These are phyloP conservation scores for Neogale vison DNA, from an alignment of 2,113 vertebrate genomes.

Conservation along the genomic window DNA sequence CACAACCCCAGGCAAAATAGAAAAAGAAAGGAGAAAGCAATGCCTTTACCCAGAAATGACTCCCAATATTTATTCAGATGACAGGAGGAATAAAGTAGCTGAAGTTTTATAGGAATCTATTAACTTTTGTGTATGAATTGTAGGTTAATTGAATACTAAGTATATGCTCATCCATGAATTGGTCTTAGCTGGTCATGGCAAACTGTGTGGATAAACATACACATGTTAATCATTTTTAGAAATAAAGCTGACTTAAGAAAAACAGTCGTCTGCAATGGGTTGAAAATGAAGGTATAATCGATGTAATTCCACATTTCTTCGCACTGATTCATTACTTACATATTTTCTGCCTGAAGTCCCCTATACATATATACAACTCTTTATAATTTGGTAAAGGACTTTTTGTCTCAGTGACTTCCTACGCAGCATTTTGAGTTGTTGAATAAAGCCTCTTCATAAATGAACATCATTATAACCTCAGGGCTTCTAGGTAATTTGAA, in stretches of 20 bases:
- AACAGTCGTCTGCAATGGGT: not conserved
- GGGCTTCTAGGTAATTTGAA: not conserved
- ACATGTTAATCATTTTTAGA: not conserved
- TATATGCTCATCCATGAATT: constrained; percentile 7
- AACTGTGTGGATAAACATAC: not conserved
- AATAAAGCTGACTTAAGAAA: not conserved
- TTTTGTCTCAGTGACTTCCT: constrained; percentile 18
- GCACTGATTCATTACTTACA: not conserved
- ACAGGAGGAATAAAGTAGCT: constrained; percentile 49
- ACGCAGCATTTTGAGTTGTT: not conserved
- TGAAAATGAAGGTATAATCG: constrained; percentile 1
- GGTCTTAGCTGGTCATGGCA: not conserved
- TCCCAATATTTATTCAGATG: constrained; percentile 59
- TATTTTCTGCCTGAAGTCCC: constrained; percentile 8
- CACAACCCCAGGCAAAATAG: constrained; percentile 9
- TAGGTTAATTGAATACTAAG: constrained; percentile 58
- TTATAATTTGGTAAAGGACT: not conserved
- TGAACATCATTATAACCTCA: not conserved
- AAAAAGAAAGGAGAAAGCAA: not conserved
- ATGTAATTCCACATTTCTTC: not conserved
- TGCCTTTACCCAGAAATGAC: constrained; percentile 7
- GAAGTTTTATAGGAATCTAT: constrained; percentile 44
- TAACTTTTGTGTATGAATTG: not conserved
- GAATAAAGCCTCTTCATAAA: not conserved
- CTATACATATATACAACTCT: not conserved